phyloP scores from a whole-genome alignment of 2,797 vertebrate genomes.

The Danio aesculapii region DNA sequence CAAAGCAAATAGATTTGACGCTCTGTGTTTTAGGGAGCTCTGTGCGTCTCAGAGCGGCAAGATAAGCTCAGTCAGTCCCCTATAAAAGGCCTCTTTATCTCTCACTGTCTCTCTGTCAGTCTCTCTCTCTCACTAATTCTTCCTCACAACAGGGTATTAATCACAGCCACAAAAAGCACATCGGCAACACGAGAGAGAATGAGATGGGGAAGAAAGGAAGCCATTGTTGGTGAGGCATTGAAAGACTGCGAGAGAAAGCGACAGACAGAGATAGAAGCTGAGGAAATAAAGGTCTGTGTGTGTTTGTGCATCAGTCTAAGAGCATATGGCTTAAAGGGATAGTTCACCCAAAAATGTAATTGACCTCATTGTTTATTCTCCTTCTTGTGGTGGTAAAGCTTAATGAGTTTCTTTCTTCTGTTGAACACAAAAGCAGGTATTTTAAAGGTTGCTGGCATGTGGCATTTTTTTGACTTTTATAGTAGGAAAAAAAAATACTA shows the following conservation, averaged over 20 bases:
- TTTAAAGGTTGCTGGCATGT: too few relatives aligned
- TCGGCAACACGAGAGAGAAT: slow-evolving; percentile 2
- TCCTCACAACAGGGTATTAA: slow-evolving; percentile 44
- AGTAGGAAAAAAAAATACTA: too few relatives aligned
- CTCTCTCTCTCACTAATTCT: slow-evolving; percentile 30
- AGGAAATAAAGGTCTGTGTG: slow-evolving; percentile 24
- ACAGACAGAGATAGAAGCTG: slow-evolving; percentile 18
- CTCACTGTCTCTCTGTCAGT: slow-evolving; percentile 25
- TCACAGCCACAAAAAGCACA: slow-evolving; percentile 49
- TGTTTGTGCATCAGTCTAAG: slow-evolving; percentile 30
- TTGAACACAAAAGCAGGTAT: too few relatives aligned
- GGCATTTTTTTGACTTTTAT: too few relatives aligned
- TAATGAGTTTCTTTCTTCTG: too few relatives aligned
- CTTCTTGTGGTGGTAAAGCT: too few relatives aligned
- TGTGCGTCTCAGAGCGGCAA: slow-evolving; percentile 11
- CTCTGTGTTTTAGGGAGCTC: slow-evolving; percentile 16
- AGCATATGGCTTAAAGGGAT: background rate
- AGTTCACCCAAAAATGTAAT: too few relatives aligned
- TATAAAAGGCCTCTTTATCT: slow-evolving; percentile 35
- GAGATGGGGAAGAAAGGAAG: slow-evolving; percentile 43
- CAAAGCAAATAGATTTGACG: slow-evolving; percentile 28
- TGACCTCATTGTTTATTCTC: too few relatives aligned
- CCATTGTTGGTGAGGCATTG: background rate
- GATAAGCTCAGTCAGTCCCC: slow-evolving; percentile 24
- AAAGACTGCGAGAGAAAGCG: slow-evolving; percentile 17